Conservation (phyloP, 2,888 invertebrate species). For the Invenusta paracnida region DNA sequence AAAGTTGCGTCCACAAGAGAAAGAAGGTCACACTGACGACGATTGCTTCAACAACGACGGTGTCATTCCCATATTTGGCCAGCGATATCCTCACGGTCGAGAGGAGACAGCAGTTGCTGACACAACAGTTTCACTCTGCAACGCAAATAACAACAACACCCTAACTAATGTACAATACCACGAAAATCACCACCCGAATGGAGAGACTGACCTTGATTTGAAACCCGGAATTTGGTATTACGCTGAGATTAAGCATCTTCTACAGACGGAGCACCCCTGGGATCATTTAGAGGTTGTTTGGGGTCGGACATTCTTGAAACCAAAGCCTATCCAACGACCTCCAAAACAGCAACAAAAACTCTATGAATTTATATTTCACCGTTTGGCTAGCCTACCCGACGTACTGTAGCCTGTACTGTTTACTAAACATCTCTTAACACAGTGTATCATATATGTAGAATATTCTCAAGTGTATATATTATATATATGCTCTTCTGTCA, state of each 20-base stretch:
- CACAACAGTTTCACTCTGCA: background rate
- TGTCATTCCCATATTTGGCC: constrained; percentile 36
- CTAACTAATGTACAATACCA: too few relatives aligned
- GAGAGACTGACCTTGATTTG: background rate
- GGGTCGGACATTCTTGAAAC: constrained; percentile 33
- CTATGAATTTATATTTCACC: constrained; percentile 27
- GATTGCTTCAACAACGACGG: constrained; percentile 43
- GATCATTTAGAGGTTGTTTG: constrained; percentile 36
- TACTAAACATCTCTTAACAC: too few relatives aligned
- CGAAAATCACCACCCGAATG: background rate
- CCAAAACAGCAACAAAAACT: constrained; percentile 13
- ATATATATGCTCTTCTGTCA: too few relatives aligned
- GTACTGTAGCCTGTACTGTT: too few relatives aligned
- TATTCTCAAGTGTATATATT: too few relatives aligned
- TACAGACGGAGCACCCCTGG: background rate
- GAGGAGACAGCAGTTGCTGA: background rate
- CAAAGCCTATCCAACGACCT: constrained; percentile 16
- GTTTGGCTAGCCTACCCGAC: background rate
- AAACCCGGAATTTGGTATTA: constrained; percentile 24
- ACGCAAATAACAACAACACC: background rate
- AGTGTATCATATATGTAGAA: too few relatives aligned
- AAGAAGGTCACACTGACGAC: background rate
- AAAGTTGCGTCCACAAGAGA: background rate
- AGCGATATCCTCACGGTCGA: constrained; percentile 37
- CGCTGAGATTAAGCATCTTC: constrained; percentile 20